Evolutionary conservation across 2,797 vertebrate species (phyloP).

Genomic region (Falco rusticolus): DNA sequence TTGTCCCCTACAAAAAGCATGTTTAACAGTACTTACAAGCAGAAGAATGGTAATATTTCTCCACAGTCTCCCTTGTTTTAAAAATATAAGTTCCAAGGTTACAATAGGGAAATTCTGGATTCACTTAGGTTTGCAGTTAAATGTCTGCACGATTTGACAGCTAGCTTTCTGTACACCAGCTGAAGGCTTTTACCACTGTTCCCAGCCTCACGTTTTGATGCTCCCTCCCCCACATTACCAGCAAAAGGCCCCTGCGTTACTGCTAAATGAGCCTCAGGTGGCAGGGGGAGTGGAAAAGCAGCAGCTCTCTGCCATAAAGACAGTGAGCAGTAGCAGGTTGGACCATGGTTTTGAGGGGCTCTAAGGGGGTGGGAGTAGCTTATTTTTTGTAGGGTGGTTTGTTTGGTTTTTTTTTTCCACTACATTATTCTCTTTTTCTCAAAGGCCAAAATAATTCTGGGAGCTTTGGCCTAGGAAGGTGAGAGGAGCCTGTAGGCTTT

Average conservation of each 20-base stretch:
- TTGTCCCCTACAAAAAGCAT: neutral
- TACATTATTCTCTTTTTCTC: fast-evolving
- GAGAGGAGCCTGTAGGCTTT: neutral
- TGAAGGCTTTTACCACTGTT: neutral
- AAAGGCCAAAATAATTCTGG: neutral
- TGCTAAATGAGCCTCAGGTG: conserved; percentile 56
- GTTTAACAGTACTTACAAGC: neutral
- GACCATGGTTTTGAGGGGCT: neutral
- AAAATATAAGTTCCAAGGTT: fast-evolving
- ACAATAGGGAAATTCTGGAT: neutral
- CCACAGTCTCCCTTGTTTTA: too few species aligned
- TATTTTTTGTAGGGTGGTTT: neutral
- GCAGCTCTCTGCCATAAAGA: conserved; percentile 43
- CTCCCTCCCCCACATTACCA: neutral
- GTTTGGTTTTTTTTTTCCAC: fast-evolving
- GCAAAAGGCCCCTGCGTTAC: neutral
- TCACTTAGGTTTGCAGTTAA: neutral
- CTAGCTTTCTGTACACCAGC: neutral
- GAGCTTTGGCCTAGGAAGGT: neutral
- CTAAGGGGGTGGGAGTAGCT: neutral
- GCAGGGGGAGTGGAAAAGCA: neutral
- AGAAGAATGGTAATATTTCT: neutral
- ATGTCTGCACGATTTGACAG: neutral
- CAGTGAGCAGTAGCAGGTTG: neutral
- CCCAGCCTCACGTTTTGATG: neutral